A percentile compares a stretch with the other conserved stretches of the same genome.
Conservation (phyloP, 2,797 vertebrate genomes). For the Sciaenops ocellatus region DNA sequence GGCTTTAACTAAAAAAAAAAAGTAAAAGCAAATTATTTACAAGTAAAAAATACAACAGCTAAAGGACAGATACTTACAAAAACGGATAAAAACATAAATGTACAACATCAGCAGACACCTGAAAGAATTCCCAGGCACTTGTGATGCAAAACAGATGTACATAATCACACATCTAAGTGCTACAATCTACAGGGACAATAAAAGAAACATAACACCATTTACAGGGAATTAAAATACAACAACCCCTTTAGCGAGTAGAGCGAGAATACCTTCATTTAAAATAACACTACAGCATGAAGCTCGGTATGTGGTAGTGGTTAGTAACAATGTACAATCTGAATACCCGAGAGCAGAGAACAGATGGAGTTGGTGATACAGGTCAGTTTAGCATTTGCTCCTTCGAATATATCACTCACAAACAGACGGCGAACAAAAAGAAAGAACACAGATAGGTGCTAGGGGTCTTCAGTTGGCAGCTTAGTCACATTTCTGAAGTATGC, state of each 20-base stretch:
- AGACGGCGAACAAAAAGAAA: not conserved
- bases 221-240: slow-evolving; percentile 63
- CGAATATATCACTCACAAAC: slow-evolving; percentile 31
- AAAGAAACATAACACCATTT: slow-evolving; percentile 64
- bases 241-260: slow-evolving; percentile 49
- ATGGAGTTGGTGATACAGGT: slow-evolving; percentile 32
- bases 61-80: slow-evolving; percentile 41
- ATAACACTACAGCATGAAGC: slow-evolving; percentile 54
- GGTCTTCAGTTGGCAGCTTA: slow-evolving; percentile 16
- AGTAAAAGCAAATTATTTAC: slow-evolving; percentile 61
- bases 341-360: slow-evolving; percentile 27
- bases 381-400: slow-evolving; percentile 59
- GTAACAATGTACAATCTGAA: slow-evolving; percentile 49
- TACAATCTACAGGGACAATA: slow-evolving; percentile 66
- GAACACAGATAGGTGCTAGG: slow-evolving; percentile 3
- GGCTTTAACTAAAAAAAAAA: slow-evolving; percentile 57
- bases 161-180: slow-evolving; percentile 76
- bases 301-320: slow-evolving; percentile 49
- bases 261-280: slow-evolving; percentile 84
- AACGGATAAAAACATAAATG: slow-evolving; percentile 48
- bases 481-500: not conserved
- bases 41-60: slow-evolving; percentile 48
- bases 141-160: slow-evolving; percentile 69
- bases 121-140: slow-evolving; percentile 80
- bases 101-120: slow-evolving; percentile 73